Evolutionary conservation across 2,888 invertebrate genomes (phyloP), one percentile per base, ranked within the genome.

Genomic region (Epiblema foenella): DNA sequence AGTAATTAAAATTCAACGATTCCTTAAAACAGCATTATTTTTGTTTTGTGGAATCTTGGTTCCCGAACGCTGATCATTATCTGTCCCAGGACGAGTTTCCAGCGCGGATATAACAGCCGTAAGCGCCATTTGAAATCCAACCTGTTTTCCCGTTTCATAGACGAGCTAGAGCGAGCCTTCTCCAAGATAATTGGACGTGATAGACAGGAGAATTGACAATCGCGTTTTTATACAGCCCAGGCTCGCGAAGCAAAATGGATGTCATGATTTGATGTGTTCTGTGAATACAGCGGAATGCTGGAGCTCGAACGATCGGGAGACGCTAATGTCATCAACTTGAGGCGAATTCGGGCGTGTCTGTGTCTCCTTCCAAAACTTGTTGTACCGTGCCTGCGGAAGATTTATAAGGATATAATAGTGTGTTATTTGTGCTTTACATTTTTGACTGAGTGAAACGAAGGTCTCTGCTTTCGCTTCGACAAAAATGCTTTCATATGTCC

Each of bases 181-280:
- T 42, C 29, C 42, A 11, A 29, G 42, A 42, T 70, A 70, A 70
- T 70, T 70, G 70, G 46, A 46, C n/a, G 59, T 66, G 70, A 70
- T 66, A 60, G 70, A 70, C 70, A 60, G 65, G 10, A 37, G 59
- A 59, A 70, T 46, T 66, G 70, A 65, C 70, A 65, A 54, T 15
- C 65, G 46, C n/a, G 59, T 54, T 65, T 65, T 69, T 66, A 52
- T 64, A 11, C 64, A n/a, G 51, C 51, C 51, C 18, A 17, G 15
- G 15, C 15, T 33, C 29, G 29, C 8, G 59, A 52, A n/a, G 52
- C 64, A 39, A 39, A 52, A 54, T 54, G 52, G 20, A 20, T 64
- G 52, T 63, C 18, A 37, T 37, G 33, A 63, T 51, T 63, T 63
- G 51, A 63, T 51, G 63, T 62, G 20, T 56, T 56, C 62, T 20